Conservation (phyloP, 2,888 invertebrate species). For the Oxystoma pomonae region DNA sequence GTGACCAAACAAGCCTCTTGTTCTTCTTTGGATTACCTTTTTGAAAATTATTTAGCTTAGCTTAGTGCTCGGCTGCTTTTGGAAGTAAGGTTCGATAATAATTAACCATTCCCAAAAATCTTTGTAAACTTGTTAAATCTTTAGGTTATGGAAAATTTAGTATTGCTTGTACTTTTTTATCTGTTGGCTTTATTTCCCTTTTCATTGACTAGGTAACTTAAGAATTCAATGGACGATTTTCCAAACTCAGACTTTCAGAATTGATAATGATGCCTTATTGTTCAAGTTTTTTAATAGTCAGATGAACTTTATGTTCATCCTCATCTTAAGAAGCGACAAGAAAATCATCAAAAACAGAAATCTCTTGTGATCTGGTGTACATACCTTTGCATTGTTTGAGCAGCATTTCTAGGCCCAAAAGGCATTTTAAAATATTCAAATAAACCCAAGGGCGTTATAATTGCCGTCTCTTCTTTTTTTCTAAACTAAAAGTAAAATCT, state of each 20-base stretch:
- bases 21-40: not conserved
- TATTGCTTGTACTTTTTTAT: not conserved
- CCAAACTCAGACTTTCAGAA: not conserved
- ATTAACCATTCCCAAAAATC: not conserved
- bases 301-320: not conserved
- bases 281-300: not conserved
- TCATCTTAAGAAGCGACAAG: too few relatives aligned
- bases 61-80: not conserved
- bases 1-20: too few relatives aligned
- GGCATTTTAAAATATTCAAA: constrained; percentile 36
- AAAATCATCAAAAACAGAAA: too few relatives aligned
- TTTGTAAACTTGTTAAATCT: not conserved
- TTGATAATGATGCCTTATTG: not conserved
- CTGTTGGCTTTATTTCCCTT: not conserved
- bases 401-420: too few relatives aligned
- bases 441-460: constrained; percentile 30
- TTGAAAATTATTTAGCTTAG: not conserved
- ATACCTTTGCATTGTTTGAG: too few relatives aligned
- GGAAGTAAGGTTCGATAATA: not conserved
- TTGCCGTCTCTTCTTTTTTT: constrained; percentile 27
- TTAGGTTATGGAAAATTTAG: not conserved
- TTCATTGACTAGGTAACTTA: not conserved
- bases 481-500: not conserved
- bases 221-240: not conserved
- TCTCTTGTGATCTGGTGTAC: too few relatives aligned